These are phyloP conservation scores for Mastomys natalensis DNA, from an alignment of 2,113 vertebrate species.

Conservation along the genomic window DNA sequence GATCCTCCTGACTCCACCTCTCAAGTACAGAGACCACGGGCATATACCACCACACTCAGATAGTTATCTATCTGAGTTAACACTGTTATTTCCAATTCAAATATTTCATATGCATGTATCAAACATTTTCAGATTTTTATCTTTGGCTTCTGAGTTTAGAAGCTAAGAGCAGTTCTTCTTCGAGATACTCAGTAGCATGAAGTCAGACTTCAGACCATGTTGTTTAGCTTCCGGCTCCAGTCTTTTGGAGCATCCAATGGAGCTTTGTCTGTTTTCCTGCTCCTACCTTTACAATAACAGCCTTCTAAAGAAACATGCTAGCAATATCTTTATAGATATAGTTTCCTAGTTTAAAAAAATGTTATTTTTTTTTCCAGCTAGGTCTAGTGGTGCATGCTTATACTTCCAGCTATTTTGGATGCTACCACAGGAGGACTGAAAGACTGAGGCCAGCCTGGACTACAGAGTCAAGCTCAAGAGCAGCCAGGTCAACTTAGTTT, in stretches of 20 bases:
- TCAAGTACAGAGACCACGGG: neutral
- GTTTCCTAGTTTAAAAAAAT: neutral
- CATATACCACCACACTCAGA: neutral
- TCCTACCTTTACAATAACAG: neutral
- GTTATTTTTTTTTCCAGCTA: neutral
- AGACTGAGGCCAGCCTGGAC: neutral
- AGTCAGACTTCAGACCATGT: neutral
- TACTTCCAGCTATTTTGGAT: neutral
- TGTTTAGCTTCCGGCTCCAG: neutral
- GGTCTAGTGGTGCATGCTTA: neutral
- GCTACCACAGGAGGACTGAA: neutral
- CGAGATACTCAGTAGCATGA: neutral
- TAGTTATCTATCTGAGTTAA: too few relatives aligned
- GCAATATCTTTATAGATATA: neutral
- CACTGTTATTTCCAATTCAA: constrained; percentile 41
- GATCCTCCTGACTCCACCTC: neutral
- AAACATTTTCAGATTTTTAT: neutral
- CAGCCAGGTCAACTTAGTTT: neutral
- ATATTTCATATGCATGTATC: neutral
- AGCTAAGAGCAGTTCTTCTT: neutral
- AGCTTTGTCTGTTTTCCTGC: neutral
- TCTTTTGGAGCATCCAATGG: neutral
- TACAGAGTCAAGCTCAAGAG: neutral
- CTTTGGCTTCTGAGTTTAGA: constrained; percentile 25
- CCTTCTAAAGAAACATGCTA: neutral